Evolutionary conservation across 1,140 invertebrate genomes (phyloP).

Genomic region (Leptinotarsa texana): DNA sequence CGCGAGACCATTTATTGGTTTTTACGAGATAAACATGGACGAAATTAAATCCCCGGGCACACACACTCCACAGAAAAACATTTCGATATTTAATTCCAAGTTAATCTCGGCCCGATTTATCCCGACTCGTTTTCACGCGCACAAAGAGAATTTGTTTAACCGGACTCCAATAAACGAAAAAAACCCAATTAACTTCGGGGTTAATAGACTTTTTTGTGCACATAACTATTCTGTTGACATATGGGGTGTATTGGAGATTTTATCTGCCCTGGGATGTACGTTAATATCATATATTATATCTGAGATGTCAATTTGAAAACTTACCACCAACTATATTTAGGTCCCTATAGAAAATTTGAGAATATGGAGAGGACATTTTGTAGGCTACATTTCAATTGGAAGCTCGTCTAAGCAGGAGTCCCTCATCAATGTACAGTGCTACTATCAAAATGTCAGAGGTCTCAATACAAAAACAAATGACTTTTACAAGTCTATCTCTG

Average conservation of each 20-base stretch:
- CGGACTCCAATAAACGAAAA: conserved; percentile 25
- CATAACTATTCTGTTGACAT: conserved; percentile 6
- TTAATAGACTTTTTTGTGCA: conserved; percentile 14
- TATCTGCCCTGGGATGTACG: background rate
- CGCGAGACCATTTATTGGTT: conserved; percentile 50
- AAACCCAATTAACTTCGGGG: conserved; percentile 14
- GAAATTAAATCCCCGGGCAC: conserved; percentile 53
- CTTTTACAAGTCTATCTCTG: no score
- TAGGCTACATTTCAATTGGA: no score
- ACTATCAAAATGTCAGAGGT: no score
- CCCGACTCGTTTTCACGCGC: conserved; percentile 31
- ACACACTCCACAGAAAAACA: conserved; percentile 51
- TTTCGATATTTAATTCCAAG: conserved; percentile 53
- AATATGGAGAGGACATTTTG: background rate
- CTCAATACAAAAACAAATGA: no score
- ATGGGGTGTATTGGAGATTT: background rate
- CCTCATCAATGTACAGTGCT: no score
- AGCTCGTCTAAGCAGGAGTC: no score
- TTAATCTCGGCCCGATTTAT: conserved; percentile 48
- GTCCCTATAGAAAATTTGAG: background rate
- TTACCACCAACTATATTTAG: no score
- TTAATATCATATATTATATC: no score
- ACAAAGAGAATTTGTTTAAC: conserved; percentile 33
- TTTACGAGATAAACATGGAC: conserved; percentile 54
- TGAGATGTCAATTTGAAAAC: no score